Percentiles rank a stretch among this genome's conserved stretches.
Conservation (phyloP, 37 sponge, comb jelly and placozoan species). For the Crambe crambe region DNA sequence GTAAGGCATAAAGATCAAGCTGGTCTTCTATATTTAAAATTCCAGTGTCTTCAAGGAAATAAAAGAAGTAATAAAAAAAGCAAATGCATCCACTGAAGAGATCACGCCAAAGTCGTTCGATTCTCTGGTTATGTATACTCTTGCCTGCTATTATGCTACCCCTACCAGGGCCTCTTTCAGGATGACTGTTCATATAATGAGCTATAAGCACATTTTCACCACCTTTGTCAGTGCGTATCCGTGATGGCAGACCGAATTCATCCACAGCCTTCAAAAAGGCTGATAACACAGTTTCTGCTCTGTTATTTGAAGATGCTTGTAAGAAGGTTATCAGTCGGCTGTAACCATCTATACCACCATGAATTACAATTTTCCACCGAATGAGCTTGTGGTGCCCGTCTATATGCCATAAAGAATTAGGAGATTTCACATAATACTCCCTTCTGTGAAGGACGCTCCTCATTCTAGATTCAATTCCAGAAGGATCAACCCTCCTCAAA, state of each 20-base stretch:
- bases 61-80: slow-evolving; percentile 39
- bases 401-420: slow-evolving; percentile 67
- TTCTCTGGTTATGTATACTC: slow-evolving; percentile 72
- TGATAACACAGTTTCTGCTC: slow-evolving; percentile 48
- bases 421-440: slow-evolving; percentile 25
- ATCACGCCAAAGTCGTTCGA: slow-evolving; percentile 70
- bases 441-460: slow-evolving; percentile 30
- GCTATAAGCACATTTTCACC: slow-evolving; percentile 69
- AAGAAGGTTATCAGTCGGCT: slow-evolving; percentile 37
- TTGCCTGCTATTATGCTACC: slow-evolving; percentile 52
- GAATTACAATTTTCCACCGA: slow-evolving; percentile 51
- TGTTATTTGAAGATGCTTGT: slow-evolving; percentile 44
- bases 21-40: slow-evolving; percentile 14
- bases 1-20: too few species aligned
- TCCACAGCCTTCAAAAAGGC: slow-evolving; percentile 40
- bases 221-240: slow-evolving; percentile 67
- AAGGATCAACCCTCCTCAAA: slow-evolving; percentile 50
- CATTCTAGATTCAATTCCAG: slow-evolving; percentile 11
- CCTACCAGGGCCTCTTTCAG: slow-evolving; percentile 52
- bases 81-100: slow-evolving; percentile 39
- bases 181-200: slow-evolving; percentile 55
- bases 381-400: slow-evolving; percentile 58
- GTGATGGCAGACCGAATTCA: slow-evolving; percentile 59
- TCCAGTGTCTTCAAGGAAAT: slow-evolving; percentile 37
- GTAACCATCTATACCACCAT: slow-evolving; percentile 65